Evolutionary conservation across 2,888 invertebrate species (phyloP).

Genomic region (Heliconius ismenius): DNA sequence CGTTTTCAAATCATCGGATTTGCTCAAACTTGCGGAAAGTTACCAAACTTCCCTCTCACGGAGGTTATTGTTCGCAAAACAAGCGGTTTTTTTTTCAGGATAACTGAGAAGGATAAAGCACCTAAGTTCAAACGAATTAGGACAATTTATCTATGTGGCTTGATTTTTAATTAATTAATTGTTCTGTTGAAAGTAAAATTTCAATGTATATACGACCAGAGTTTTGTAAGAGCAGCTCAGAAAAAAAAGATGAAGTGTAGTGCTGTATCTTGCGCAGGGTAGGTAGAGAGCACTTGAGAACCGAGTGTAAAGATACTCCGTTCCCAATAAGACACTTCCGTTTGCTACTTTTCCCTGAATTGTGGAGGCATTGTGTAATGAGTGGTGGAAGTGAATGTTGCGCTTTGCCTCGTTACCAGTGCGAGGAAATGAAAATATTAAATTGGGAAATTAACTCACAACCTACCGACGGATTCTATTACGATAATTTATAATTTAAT

Average conservation of each 20-base stretch:
- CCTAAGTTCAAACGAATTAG: neutral
- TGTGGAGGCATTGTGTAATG: neutral
- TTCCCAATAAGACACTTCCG: neutral
- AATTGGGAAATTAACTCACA: too few relatives aligned
- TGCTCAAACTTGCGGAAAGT: conserved; percentile 49
- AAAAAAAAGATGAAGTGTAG: too few relatives aligned
- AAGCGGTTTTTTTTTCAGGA: conserved; percentile 44
- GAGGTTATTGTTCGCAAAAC: conserved; percentile 50
- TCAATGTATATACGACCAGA: too few relatives aligned
- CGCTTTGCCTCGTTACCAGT: too few relatives aligned
- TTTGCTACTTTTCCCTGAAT: neutral
- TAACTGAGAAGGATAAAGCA: neutral
- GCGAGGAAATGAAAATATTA: too few relatives aligned
- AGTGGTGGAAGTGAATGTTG: too few relatives aligned
- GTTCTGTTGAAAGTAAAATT: too few relatives aligned
- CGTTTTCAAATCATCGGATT: conserved; percentile 57
- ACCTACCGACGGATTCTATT: too few relatives aligned
- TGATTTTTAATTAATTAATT: too few relatives aligned
- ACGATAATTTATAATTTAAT: too few relatives aligned
- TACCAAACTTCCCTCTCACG: conserved; percentile 51
- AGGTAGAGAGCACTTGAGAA: neutral
- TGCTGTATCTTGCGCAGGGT: neutral
- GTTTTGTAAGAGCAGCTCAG: too few relatives aligned
- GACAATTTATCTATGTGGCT: neutral
- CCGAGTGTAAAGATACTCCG: neutral